Conservation (phyloP, 2,113 vertebrate genomes). For the Colius striatus region DNA sequence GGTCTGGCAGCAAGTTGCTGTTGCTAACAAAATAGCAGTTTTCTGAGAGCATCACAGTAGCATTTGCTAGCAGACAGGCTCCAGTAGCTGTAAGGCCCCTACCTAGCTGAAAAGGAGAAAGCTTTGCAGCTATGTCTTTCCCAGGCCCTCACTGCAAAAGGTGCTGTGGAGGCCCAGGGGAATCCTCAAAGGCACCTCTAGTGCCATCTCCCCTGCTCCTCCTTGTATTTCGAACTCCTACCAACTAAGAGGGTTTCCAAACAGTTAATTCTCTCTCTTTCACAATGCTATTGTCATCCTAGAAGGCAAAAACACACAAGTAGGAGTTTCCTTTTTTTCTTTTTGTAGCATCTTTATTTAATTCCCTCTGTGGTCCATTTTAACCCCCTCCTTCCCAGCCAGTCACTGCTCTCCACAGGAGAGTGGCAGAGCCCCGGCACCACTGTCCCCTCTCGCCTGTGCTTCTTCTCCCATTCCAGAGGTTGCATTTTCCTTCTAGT, state of each 20-base stretch:
- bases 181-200: background rate
- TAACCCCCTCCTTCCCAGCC: background rate
- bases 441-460: background rate
- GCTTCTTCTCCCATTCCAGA: background rate
- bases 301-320: slow-evolving; percentile 40
- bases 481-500: background rate
- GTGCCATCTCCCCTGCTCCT: background rate
- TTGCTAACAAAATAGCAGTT: background rate
- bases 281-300: slow-evolving; percentile 37
- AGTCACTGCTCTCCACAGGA: rapidly evolving
- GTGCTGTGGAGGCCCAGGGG: background rate
- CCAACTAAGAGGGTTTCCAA: background rate
- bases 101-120: background rate
- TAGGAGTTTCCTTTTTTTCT: background rate
- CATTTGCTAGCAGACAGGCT: background rate
- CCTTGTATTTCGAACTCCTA: background rate
- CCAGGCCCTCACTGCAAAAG: rapidly evolving
- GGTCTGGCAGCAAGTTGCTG: background rate
- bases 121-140: background rate
- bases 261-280: slow-evolving; percentile 38
- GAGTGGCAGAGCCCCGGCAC: background rate
- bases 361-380: slow-evolving; percentile 24
- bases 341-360: slow-evolving; percentile 25
- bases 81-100: background rate
- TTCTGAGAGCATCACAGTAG: rapidly evolving